phyloP scores from a whole-genome alignment of 1,140 invertebrate species.

The Scylla paramamosain region DNA sequence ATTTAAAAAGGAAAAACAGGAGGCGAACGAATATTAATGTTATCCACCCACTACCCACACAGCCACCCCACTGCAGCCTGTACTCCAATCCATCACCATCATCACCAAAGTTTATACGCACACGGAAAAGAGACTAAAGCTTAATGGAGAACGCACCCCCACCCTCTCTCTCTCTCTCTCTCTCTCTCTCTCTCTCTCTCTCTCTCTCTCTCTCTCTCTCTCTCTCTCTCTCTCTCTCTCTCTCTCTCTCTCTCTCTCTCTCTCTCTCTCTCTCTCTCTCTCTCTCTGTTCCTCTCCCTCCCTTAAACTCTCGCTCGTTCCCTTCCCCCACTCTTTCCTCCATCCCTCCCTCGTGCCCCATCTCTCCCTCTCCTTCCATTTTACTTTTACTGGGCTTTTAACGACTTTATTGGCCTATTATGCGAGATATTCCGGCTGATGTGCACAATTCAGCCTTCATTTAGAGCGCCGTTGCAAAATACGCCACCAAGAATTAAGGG shows the following conservation, averaged over 20 bases:
- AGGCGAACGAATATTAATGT: no score
- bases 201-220: neutral
- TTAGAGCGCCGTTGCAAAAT: neutral
- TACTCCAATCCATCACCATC: no score
- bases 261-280: neutral
- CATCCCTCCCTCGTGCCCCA: neutral
- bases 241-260: constrained; percentile 3
- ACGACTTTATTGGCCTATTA: constrained; percentile 10
- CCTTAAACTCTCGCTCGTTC: neutral
- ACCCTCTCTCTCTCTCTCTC: constrained; percentile 36
- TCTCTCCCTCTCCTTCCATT: constrained; percentile 7
- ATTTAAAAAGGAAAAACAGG: no score
- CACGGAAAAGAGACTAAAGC: no score
- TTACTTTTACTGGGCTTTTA: constrained; percentile 14
- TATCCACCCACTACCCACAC: no score
- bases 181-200: constrained; percentile 36
- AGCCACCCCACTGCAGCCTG: no score
- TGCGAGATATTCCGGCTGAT: neutral
- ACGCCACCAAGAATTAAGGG: neutral
- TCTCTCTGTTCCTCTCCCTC: constrained; percentile 36
- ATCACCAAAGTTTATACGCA: no score
- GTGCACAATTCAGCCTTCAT: neutral
- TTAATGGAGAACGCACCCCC: neutral
- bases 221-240: constrained; percentile 46
- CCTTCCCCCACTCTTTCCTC: neutral